These are phyloP conservation scores for Listrodromus nycthemerus DNA, from an alignment of 2,888 invertebrate genomes.

Conservation along the genomic window DNA sequence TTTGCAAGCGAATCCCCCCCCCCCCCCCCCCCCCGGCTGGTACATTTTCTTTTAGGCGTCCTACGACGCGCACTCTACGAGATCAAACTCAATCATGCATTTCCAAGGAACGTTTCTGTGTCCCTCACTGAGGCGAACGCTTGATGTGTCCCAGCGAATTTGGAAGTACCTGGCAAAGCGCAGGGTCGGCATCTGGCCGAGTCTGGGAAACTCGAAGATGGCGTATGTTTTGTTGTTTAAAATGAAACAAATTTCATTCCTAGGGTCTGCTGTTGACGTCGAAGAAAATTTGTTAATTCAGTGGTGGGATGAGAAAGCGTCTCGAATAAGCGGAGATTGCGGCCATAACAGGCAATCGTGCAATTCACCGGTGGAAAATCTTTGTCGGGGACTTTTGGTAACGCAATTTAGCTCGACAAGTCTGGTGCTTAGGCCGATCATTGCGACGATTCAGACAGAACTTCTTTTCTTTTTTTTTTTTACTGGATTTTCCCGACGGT, in stretches of 20 bases:
- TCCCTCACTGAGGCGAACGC: no score
- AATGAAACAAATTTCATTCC: no score
- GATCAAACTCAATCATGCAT: constrained; percentile 48
- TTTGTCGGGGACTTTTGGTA: constrained; percentile 49
- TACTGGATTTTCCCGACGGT: constrained; percentile 62
- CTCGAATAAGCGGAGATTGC: constrained; percentile 13
- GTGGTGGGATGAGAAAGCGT: constrained; percentile 18
- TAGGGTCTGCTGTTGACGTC: no score
- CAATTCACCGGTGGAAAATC: constrained; percentile 28
- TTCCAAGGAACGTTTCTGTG: constrained; percentile 42
- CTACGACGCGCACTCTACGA: constrained; percentile 37
- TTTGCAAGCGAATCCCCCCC: background rate
- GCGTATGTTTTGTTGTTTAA: no score
- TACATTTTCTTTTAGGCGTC: constrained; percentile 18
- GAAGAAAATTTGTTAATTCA: constrained; percentile 29
- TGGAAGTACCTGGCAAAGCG: no score
- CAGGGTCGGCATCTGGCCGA: no score
- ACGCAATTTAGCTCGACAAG: constrained; percentile 56
- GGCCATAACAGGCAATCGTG: constrained; percentile 25
- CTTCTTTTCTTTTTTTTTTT: constrained; percentile 45
- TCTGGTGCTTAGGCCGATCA: constrained; percentile 41
- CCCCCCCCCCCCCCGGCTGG: background rate
- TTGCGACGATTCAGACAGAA: constrained; percentile 39
- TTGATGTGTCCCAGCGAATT: no score
- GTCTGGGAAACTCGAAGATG: no score